Conservation (phyloP, 2,113 vertebrate genomes). For the Echinops telfairi region DNA sequence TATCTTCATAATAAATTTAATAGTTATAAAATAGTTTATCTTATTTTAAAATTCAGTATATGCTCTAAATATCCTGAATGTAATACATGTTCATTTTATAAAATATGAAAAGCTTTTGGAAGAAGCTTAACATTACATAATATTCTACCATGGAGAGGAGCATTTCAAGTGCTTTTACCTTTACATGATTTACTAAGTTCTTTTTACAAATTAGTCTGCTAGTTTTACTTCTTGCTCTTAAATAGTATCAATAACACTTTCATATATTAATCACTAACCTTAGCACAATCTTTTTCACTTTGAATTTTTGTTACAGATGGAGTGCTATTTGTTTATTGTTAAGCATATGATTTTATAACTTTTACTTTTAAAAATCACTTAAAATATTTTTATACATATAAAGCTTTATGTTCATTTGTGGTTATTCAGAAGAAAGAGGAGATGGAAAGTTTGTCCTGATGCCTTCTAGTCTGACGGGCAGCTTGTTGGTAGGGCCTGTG, state of each 20-base stretch:
- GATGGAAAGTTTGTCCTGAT: background rate
- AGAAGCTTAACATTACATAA: background rate
- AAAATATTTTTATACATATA: background rate
- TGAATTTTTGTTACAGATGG: background rate
- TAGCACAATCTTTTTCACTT: background rate
- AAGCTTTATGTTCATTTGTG: background rate
- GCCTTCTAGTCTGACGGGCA: too few relatives aligned
- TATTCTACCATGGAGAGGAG: background rate
- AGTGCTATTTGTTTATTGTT: background rate
- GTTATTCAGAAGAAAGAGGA: conserved; percentile 23
- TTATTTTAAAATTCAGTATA: too few relatives aligned
- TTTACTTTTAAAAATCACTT: conserved; percentile 55
- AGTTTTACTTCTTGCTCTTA: background rate
- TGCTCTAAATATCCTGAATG: too few relatives aligned
- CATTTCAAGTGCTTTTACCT: conserved; percentile 7
- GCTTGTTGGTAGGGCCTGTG: too few relatives aligned
- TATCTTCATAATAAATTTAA: too few relatives aligned
- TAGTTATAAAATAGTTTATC: too few relatives aligned
- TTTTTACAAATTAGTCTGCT: conserved; percentile 3
- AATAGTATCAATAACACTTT: background rate
- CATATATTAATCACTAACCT: background rate
- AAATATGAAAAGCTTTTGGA: conserved; percentile 27
- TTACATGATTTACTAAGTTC: background rate
- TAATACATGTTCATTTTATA: background rate
- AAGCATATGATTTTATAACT: background rate